These are phyloP conservation scores for Eupithecia vulgata DNA, from an alignment of 2,888 invertebrate genomes.

Conservation along the genomic window DNA sequence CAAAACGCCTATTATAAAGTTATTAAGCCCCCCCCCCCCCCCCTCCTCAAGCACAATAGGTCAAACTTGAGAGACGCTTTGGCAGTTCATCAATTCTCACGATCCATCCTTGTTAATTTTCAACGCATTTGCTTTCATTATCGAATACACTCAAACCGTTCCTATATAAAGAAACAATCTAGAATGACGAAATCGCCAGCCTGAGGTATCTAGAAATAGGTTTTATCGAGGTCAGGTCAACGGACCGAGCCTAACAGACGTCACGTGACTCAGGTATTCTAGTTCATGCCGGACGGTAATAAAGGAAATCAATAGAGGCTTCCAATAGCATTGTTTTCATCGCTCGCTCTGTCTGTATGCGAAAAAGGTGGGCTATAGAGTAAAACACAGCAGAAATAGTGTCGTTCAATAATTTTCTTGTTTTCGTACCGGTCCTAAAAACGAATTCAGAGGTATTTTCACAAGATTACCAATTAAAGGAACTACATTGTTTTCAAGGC, in stretches of 20 bases:
- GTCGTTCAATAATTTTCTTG: too few relatives aligned
- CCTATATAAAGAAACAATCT: neutral
- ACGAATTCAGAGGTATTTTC: too few relatives aligned
- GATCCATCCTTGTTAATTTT: neutral
- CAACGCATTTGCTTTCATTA: neutral
- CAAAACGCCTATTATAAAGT: too few relatives aligned
- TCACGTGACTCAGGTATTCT: constrained; percentile 25
- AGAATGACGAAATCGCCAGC: constrained; percentile 13
- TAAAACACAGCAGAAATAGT: too few relatives aligned
- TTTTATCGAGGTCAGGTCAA: constrained; percentile 32
- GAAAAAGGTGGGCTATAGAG: neutral
- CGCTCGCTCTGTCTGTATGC: neutral
- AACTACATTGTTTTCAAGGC: too few relatives aligned
- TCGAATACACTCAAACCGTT: neutral
- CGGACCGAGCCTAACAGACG: constrained; percentile 24
- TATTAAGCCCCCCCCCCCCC: too few relatives aligned
- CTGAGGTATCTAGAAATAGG: constrained; percentile 26
- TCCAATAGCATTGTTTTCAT: constrained; percentile 2
- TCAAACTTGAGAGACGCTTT: neutral
- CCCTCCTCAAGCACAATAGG: too few relatives aligned
- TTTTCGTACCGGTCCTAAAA: too few relatives aligned
- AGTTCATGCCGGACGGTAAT: constrained; percentile 17
- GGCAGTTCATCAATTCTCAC: neutral
- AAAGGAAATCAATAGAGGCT: constrained; percentile 24
- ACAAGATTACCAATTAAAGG: too few relatives aligned